Evolutionary conservation across 2,888 invertebrate species (phyloP).

Genomic region (Odontomyia ornata): DNA sequence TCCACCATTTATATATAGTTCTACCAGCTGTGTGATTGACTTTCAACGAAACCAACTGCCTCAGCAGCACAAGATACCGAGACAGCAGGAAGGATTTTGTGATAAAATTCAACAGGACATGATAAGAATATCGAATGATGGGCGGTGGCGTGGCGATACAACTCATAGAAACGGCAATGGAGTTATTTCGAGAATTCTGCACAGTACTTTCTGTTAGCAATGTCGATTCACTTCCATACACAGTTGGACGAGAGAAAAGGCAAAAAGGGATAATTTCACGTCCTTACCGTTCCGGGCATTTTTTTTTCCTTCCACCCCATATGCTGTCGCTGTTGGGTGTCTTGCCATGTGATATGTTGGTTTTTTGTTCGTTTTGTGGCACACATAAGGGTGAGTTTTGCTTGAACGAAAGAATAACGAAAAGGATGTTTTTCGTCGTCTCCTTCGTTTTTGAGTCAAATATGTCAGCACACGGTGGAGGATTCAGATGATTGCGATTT

Average conservation of each 20-base stretch:
- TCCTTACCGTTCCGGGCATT: background rate
- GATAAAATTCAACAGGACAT: constrained; percentile 41
- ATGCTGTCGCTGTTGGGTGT: background rate
- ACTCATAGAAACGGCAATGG: background rate
- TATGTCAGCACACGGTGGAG: background rate
- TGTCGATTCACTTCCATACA: background rate
- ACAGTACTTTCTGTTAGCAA: background rate
- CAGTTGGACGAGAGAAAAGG: background rate
- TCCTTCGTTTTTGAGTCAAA: background rate
- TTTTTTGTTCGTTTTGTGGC: too few species aligned
- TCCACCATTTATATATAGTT: too few species aligned
- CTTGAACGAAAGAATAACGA: background rate
- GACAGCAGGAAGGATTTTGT: constrained; percentile 5
- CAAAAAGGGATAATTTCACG: background rate
- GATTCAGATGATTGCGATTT: constrained; percentile 30
- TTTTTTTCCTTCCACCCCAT: background rate
- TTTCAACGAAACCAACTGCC: too few species aligned
- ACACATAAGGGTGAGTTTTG: background rate
- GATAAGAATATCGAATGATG: constrained; percentile 34
- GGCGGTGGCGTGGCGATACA: background rate
- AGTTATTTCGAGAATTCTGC: background rate
- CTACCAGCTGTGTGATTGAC: constrained; percentile 15
- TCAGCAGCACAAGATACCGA: too few species aligned
- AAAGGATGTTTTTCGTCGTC: too few species aligned
- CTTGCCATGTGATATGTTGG: too few species aligned